Percentiles rank a stretch among this genome's conserved stretches.
phyloP scores from a whole-genome alignment of 2,888 invertebrate species.

The Dromius quadrimaculatus region DNA sequence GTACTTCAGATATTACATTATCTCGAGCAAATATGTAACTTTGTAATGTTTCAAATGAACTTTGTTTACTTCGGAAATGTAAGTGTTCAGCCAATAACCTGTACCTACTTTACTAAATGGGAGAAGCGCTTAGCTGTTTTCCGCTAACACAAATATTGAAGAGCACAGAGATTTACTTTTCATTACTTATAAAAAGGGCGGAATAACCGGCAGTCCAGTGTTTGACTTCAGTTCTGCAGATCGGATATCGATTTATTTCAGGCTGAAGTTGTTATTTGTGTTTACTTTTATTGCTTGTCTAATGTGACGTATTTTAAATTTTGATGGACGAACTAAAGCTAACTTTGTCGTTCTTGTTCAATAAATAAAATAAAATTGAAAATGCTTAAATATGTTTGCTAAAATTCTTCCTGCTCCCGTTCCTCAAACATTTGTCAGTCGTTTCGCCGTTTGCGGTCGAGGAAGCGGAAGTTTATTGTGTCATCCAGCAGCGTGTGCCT shows the following conservation, averaged over 20 bases:
- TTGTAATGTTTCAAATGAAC: not conserved
- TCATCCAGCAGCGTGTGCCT: not conserved
- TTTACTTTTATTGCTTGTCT: too few species aligned
- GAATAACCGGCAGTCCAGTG: not conserved
- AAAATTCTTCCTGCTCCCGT: too few species aligned
- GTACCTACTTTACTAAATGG: not conserved
- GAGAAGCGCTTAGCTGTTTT: slow-evolving; percentile 1
- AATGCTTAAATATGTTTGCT: too few species aligned
- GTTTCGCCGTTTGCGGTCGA: not conserved
- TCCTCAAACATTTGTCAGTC: slow-evolving; percentile 5
- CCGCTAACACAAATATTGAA: not conserved
- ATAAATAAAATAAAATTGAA: too few species aligned
- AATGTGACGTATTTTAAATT: too few species aligned
- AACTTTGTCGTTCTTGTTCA: too few species aligned
- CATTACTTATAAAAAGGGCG: not conserved
- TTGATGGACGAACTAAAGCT: too few species aligned
- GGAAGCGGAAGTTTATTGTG: not conserved
- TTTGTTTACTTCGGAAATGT: not conserved
- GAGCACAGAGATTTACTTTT: not conserved
- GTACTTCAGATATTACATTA: not conserved
- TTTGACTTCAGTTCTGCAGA: too few species aligned
- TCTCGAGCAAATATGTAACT: not conserved
- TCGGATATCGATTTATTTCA: too few species aligned
- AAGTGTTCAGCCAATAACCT: not conserved
- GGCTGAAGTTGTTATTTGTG: too few species aligned